A percentile compares a stretch with the other conserved stretches of the same genome.
These are phyloP conservation scores for Ochropleura leucogaster DNA, from an alignment of 2,888 invertebrate genomes.

Conservation along the genomic window DNA sequence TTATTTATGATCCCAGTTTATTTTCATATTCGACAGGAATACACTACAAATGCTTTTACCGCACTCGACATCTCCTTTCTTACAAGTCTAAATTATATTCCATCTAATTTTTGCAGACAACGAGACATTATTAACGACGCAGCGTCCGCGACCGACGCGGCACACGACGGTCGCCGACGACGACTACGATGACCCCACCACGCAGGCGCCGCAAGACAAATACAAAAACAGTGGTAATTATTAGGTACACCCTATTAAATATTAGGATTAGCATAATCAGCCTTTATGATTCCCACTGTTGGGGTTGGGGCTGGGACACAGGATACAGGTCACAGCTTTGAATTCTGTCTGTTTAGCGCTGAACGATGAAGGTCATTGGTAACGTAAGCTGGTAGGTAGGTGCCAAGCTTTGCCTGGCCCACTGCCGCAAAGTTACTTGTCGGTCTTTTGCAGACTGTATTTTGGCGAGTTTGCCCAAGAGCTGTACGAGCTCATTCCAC, in stretches of 20 bases:
- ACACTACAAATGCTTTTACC: neutral
- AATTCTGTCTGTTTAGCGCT: no score
- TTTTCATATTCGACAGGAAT: neutral
- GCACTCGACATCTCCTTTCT: neutral
- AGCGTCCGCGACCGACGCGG: slow-evolving; percentile 83
- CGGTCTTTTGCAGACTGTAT: no score
- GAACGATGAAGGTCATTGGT: no score
- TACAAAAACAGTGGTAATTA: slow-evolving; percentile 90
- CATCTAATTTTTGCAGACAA: slow-evolving; percentile 75
- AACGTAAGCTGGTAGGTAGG: no score
- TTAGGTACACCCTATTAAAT: slow-evolving; percentile 88
- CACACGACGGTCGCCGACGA: slow-evolving; percentile 82
- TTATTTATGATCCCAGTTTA: neutral
- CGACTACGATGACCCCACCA: slow-evolving; percentile 78
- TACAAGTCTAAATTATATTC: neutral
- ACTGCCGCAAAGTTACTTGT: no score
- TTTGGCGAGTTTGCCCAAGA: no score
- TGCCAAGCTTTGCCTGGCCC: no score
- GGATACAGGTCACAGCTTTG: neutral
- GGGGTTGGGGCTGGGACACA: neutral
- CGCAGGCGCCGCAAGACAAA: slow-evolving; percentile 80
- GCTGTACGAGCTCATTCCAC: no score
- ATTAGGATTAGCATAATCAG: slow-evolving; percentile 52
- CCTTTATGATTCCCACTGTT: no score
- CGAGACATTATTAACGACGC: slow-evolving; percentile 80